phyloP scores from a whole-genome alignment of 1,140 invertebrate genomes.

The Centruroides sculpturatus region DNA sequence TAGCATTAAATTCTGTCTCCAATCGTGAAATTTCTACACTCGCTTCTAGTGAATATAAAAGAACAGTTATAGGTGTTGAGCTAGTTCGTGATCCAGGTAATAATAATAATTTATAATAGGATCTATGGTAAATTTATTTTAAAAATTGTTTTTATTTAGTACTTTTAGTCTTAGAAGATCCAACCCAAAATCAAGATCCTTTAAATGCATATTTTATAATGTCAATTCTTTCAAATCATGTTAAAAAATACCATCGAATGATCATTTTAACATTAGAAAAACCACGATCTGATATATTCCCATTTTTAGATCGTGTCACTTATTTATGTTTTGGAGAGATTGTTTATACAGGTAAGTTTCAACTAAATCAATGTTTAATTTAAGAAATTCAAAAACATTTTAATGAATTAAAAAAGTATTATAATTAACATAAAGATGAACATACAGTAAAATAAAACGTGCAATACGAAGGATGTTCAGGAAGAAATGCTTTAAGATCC shows the following conservation, averaged over 20 bases:
- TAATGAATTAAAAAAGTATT: no score
- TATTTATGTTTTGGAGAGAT: slow-evolving; percentile 77
- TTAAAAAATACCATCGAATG: slow-evolving; percentile 74
- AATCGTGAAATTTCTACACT: slow-evolving; percentile 62
- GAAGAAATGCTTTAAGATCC: no score
- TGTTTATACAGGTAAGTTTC: slow-evolving; percentile 58
- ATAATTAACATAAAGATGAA: no score
- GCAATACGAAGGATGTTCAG: no score
- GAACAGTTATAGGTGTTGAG: slow-evolving; percentile 71
- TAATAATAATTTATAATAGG: slow-evolving; percentile 2
- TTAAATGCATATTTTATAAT: slow-evolving; percentile 81
- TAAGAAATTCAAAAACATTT: neutral
- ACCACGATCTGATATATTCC: slow-evolving; percentile 80
- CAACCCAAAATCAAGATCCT: slow-evolving; percentile 77
- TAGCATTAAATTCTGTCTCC: slow-evolving; percentile 71
- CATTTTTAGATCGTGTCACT: slow-evolving; percentile 65
- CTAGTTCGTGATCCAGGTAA: slow-evolving; percentile 70
- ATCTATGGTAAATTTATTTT: neutral
- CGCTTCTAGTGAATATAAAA: slow-evolving; percentile 63
- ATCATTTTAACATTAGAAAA: slow-evolving; percentile 83
- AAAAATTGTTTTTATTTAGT: slow-evolving; percentile 34
- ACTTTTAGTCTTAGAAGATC: slow-evolving; percentile 71
- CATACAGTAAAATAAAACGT: no score
- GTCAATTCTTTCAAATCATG: slow-evolving; percentile 80
- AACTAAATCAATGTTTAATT: neutral